Evolutionary conservation across 1,140 invertebrate genomes (phyloP).

Genomic region (Bombus polaris): DNA sequence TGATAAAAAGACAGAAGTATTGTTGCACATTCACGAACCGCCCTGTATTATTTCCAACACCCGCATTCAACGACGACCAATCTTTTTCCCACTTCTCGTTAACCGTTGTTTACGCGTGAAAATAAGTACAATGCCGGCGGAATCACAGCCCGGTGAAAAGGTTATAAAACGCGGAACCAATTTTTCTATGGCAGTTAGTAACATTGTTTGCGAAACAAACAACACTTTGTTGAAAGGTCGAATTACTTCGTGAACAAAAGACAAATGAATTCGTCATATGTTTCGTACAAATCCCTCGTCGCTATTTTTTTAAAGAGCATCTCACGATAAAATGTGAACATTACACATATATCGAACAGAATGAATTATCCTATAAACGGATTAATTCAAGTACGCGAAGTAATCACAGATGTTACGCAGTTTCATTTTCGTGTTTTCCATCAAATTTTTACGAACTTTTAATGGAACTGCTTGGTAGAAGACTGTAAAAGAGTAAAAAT

Average conservation of each 20-base stretch:
- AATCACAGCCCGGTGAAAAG: neutral
- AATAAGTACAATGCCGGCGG: constrained; percentile 12
- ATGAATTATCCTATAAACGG: neutral
- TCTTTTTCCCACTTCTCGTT: constrained; percentile 8
- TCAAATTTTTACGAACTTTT: neutral
- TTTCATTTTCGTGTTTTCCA: no score
- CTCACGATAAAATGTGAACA: neutral
- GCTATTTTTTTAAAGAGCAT: neutral
- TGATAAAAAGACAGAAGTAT: neutral
- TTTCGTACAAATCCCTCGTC: neutral
- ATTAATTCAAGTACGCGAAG: neutral
- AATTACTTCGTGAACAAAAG: constrained; percentile 8
- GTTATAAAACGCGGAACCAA: neutral
- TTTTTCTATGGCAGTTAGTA: constrained; percentile 15
- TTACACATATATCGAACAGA: neutral
- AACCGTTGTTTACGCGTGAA: constrained; percentile 15
- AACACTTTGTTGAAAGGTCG: neutral
- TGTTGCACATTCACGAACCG: neutral
- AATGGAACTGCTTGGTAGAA: no score
- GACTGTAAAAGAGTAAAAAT: neutral
- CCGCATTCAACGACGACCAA: neutral
- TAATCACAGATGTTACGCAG: neutral
- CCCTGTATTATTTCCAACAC: neutral
- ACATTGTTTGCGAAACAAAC: neutral
- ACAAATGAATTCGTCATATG: neutral